Conservation (phyloP, 2,797 vertebrate species). For the Ctenopoma multispine region DNA sequence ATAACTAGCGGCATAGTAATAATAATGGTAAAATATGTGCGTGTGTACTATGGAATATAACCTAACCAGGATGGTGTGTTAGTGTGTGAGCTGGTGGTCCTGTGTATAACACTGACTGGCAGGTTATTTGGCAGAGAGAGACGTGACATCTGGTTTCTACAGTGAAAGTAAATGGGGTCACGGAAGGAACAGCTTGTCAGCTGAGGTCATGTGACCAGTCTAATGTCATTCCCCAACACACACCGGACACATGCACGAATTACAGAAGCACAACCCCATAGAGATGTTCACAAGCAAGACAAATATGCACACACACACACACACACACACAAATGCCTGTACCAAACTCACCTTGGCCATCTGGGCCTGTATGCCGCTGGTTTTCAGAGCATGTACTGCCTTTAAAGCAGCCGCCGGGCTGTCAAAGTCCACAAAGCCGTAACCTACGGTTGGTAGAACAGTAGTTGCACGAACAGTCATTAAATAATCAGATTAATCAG, state of each 20-base stretch:
- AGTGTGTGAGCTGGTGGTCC: slow-evolving; percentile 45
- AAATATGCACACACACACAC: slow-evolving; percentile 31
- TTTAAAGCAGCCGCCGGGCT: slow-evolving; percentile 97
- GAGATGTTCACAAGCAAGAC: slow-evolving; percentile 51
- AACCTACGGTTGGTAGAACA: slow-evolving; percentile 87
- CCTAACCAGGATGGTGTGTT: slow-evolving; percentile 11
- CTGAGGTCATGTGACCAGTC: slow-evolving; percentile 83
- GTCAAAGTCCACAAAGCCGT: slow-evolving; percentile 99
- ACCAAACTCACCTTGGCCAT: slow-evolving; percentile 95
- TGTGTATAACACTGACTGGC: slow-evolving; percentile 80
- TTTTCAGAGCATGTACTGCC: slow-evolving; percentile 97
- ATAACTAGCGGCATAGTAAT: slow-evolving; percentile 30
- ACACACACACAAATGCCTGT: slow-evolving; percentile 2
- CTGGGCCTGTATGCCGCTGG: slow-evolving; percentile 97
- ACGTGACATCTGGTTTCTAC: slow-evolving; percentile 90
- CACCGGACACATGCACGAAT: slow-evolving; percentile 37
- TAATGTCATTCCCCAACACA: slow-evolving; percentile 69
- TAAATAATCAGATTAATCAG: slow-evolving; percentile 6
- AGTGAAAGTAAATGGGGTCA: slow-evolving; percentile 86
- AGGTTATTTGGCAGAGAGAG: slow-evolving; percentile 86
- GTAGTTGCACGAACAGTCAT: slow-evolving; percentile 25
- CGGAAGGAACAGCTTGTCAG: slow-evolving; percentile 83
- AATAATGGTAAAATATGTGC: slow-evolving; percentile 27
- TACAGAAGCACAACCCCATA: slow-evolving; percentile 42
- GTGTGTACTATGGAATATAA: background rate